Evolutionary conservation across 1,140 invertebrate genomes (phyloP), one percentile per base, ranked within the genome.

Genomic region (Philotrypesis tridentata): DNA sequence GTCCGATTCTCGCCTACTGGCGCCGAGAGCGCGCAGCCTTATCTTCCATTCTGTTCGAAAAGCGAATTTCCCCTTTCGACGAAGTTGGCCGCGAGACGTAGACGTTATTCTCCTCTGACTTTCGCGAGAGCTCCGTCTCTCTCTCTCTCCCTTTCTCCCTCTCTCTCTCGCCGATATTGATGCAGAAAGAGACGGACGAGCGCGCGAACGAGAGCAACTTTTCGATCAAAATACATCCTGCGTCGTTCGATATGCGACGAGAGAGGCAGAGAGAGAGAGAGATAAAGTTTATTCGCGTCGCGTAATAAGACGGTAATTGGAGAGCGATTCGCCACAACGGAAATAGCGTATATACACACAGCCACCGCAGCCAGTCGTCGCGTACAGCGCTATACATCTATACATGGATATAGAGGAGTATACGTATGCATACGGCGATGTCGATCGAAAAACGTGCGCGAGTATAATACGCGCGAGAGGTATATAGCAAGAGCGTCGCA

Each of bases 181-280:
- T 68, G 61, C 23, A 48, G 63, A 77, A 31, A n/a, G 63, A 40
- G 31, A 21, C 23, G 65, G 25, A 55, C 25, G 27, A 48, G 3
- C 31, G 5, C 9, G n/a, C n/a, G n/a, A n/a, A n/a, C n/a, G 14
- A 25, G 17, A 23, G 67, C n/a, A 70, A 70, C 9, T 70, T 71
- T 63, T 70, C 8, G 43, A 79, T 79, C 48, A 25, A 79, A 70
- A 79, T 21, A 70, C 29, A 23, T 55, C 67, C 76, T 11, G 74
- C 11, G 74, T 31, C 31, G 55, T 21, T 79, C 12, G 78, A 79
- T 79, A 9, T n/a, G n/a, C 43, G 31, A n/a, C 14, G n/a, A 79
- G n/a, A n/a, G n/a, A n/a, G n/a, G n/a, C n/a, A n/a, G n/a, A n/a
- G n/a, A n/a, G n/a, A n/a, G n/a, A n/a, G n/a, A n/a, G n/a, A n/a